A percentile compares a stretch with the other conserved stretches of the same genome.
Evolutionary conservation across 2,888 invertebrate genomes (phyloP).

Genomic region (Unio delphinus): DNA sequence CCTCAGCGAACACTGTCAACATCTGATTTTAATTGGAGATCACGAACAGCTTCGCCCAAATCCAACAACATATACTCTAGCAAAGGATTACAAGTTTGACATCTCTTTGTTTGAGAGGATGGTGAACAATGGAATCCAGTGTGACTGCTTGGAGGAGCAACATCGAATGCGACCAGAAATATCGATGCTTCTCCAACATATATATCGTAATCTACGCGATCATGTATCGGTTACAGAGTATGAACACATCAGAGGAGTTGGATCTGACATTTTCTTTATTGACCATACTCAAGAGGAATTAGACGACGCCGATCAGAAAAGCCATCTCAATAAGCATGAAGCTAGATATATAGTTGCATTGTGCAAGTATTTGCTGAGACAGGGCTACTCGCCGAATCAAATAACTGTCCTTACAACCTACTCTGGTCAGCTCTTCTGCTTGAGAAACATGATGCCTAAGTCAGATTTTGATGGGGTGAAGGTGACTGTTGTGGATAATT

Average conservation of each 20-base stretch:
- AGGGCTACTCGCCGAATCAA: conserved; percentile 56
- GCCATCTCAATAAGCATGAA: conserved; percentile 58
- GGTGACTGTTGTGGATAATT: conserved; percentile 66
- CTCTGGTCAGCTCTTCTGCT: conserved; percentile 56
- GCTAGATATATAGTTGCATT: conserved; percentile 56
- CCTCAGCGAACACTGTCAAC: conserved; percentile 81
- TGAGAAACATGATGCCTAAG: conserved; percentile 50
- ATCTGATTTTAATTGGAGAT: conserved; percentile 87
- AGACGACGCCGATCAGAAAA: conserved; percentile 53
- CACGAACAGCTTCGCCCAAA: conserved; percentile 86
- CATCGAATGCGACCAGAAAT: conserved; percentile 69
- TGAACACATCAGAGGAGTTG: conserved; percentile 51
- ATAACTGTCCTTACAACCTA: conserved; percentile 66
- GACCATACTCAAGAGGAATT: conserved; percentile 52
- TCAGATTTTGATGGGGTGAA: conserved; percentile 52
- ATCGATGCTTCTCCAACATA: conserved; percentile 52
- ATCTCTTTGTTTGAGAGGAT: conserved; percentile 88
- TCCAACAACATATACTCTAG: conserved; percentile 80
- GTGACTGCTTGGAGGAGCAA: conserved; percentile 78
- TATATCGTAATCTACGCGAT: conserved; percentile 45
- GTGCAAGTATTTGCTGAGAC: conserved; percentile 57
- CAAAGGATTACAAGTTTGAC: conserved; percentile 79
- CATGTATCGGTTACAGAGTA: conserved; percentile 50
- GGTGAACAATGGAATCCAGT: conserved; percentile 79
- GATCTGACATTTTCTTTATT: conserved; percentile 57